phyloP scores from a whole-genome alignment of 2,888 invertebrate species.

The Portevinia maculata region DNA sequence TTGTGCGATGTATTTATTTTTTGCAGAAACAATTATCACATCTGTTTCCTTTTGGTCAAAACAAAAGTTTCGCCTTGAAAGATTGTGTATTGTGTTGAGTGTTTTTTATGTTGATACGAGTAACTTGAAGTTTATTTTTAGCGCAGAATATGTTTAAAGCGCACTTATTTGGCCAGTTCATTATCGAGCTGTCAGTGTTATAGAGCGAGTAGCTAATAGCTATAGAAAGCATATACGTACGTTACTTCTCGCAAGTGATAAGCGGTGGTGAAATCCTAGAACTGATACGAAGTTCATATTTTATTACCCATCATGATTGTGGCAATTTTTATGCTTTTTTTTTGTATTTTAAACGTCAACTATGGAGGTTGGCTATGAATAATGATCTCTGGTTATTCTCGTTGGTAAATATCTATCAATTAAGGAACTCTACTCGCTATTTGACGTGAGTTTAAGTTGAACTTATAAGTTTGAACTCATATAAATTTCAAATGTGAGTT shows the following conservation, averaged over 20 bases:
- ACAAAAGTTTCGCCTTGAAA: background rate
- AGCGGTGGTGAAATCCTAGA: conserved; percentile 3
- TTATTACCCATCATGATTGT: conserved; percentile 7
- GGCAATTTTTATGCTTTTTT: conserved; percentile 11
- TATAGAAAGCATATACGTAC: background rate
- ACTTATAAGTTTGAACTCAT: too few relatives aligned
- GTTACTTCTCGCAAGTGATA: too few relatives aligned
- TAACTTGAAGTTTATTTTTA: background rate
- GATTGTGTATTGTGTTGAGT: background rate
- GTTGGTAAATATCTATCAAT: conserved; percentile 28
- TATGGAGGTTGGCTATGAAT: background rate
- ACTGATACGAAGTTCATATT: background rate
- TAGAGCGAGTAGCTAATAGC: background rate
- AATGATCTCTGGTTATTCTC: background rate
- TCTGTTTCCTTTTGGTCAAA: conserved; percentile 3
- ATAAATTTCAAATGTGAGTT: too few relatives aligned
- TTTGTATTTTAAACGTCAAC: conserved; percentile 14
- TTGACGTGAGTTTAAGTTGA: background rate
- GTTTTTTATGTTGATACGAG: conserved; percentile 4
- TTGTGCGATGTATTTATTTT: conserved; percentile 4
- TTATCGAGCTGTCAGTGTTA: conserved; percentile 19
- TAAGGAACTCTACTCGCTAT: conserved; percentile 14
- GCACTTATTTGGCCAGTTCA: conserved; percentile 18
- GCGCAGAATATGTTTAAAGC: conserved; percentile 4
- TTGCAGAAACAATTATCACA: conserved; percentile 16